Conservation (phyloP, 2,888 invertebrate genomes). For the Monopis laevigella region DNA sequence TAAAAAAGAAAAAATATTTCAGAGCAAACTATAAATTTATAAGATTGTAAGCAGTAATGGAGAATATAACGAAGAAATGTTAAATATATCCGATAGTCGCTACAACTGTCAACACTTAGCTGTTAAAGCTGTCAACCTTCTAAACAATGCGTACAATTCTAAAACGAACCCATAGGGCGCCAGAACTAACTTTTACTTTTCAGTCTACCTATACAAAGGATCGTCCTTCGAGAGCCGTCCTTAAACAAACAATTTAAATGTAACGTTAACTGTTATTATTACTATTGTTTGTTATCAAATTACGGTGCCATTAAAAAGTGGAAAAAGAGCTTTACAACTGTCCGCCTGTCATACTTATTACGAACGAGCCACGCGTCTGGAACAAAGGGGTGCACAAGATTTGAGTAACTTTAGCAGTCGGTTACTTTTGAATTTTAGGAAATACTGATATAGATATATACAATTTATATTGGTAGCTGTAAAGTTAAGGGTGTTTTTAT, state of each 20-base stretch:
- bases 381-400: constrained; percentile 11
- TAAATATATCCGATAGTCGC: no score
- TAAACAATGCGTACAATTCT: neutral
- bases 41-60: no score
- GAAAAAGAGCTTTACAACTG: constrained; percentile 27
- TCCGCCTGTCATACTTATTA: constrained; percentile 4
- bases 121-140: neutral
- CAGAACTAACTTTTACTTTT: constrained; percentile 9
- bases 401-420: neutral
- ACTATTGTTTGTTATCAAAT: constrained; percentile 37
- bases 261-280: constrained; percentile 18
- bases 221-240: constrained; percentile 1
- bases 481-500: no score
- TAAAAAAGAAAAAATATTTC: no score
- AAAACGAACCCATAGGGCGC: constrained; percentile 2
- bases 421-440: neutral
- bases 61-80: no score
- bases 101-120: neutral
- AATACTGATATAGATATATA: no score
- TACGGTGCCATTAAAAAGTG: constrained; percentile 33
- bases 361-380: constrained; percentile 31
- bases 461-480: no score
- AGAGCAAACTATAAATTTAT: no score
- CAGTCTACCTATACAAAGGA: neutral
- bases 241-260: constrained; percentile 10